These are phyloP conservation scores for Entomobrya multifasciata DNA, from an alignment of 2,888 invertebrate species.

Conservation along the genomic window DNA sequence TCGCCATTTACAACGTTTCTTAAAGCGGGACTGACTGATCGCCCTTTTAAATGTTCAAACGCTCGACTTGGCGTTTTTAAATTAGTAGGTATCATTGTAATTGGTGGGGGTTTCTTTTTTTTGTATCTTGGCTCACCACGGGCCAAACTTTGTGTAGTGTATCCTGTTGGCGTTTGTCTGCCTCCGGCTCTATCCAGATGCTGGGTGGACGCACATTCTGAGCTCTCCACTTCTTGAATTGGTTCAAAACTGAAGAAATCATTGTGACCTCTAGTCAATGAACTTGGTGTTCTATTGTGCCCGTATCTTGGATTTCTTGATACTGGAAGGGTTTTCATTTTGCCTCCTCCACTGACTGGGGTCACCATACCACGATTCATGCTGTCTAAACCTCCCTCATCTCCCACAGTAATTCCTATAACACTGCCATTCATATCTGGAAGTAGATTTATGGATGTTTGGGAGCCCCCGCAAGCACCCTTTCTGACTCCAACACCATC, in stretches of 20 bases:
- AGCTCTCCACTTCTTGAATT: conserved; percentile 66
- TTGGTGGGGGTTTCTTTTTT: conserved; percentile 58
- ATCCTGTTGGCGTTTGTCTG: conserved; percentile 20
- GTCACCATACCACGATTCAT: conserved; percentile 53
- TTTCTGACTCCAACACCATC: conserved; percentile 54
- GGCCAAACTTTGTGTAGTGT: conserved; percentile 57
- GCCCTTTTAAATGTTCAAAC: conserved; percentile 59
- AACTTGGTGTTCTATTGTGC: conserved; percentile 55
- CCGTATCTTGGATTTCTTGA: conserved; percentile 21
- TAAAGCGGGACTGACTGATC: conserved; percentile 51
- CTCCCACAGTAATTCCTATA: conserved; percentile 14
- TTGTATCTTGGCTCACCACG: conserved; percentile 57
- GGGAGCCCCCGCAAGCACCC: conserved; percentile 53
- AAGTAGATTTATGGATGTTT: conserved; percentile 45
- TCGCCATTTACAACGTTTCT: conserved; percentile 7
- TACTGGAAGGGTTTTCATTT: conserved; percentile 31
- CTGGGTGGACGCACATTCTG: conserved; percentile 48
- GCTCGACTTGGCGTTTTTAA: conserved; percentile 55
- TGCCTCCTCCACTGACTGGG: conserved; percentile 17
- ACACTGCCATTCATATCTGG: conserved; percentile 38
- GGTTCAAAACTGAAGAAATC: conserved; percentile 69
- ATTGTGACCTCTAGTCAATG: conserved; percentile 55
- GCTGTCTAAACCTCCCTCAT: conserved; percentile 46
- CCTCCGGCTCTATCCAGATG: conserved; percentile 20
- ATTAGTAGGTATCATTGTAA: conserved; percentile 45